Evolutionary conservation across 1,140 invertebrate species (phyloP), one percentile per base, ranked within the genome.

Genomic region (Hetaerina americana): DNA sequence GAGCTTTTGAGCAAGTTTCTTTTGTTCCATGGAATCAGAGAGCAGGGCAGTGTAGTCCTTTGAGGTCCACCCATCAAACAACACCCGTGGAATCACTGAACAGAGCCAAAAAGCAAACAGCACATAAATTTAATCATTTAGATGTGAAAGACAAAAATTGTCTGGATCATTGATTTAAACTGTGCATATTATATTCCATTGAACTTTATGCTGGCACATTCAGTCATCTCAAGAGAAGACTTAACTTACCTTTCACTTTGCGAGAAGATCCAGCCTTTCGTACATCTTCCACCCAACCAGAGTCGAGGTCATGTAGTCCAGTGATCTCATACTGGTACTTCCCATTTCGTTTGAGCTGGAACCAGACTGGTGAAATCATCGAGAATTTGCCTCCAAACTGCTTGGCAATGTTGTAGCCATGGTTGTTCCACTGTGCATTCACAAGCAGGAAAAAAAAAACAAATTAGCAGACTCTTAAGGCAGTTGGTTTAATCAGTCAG

Each of bases 391-490:
- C 85, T 49, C 88, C 89, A 84, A 96, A 97, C 68, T 85, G 87
- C 82, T 97, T 97, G 0, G 94, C 92, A 49, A 97, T 85, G 83
- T 97, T 92, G 83, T 97, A 96, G 0, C 96, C 96, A 84, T 94
- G 91, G 73, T 85, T 89, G 80, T 98, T 98, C 96, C 96, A 98
- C 94, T 97, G 77, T n/a, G n/a, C n/a, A n/a, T n/a, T n/a, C n/a
- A n/a, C n/a, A n/a, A n/a, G n/a, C n/a, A n/a, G n/a, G n/a, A n/a
- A n/a, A n/a, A n/a, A n/a, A n/a, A n/a, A n/a, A n/a, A n/a, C n/a
- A n/a, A n/a, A n/a, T n/a, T n/a, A n/a, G n/a, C n/a, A n/a, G n/a
- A n/a, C n/a, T n/a, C n/a, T n/a, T n/a, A n/a, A n/a, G n/a, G n/a
- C n/a, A n/a, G n/a, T n/a, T n/a, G n/a, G n/a, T n/a, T n/a, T n/a